Conservation (phyloP, 37 sponge, comb jelly and placozoan species). For the Mnemiopsis leidyi region DNA sequence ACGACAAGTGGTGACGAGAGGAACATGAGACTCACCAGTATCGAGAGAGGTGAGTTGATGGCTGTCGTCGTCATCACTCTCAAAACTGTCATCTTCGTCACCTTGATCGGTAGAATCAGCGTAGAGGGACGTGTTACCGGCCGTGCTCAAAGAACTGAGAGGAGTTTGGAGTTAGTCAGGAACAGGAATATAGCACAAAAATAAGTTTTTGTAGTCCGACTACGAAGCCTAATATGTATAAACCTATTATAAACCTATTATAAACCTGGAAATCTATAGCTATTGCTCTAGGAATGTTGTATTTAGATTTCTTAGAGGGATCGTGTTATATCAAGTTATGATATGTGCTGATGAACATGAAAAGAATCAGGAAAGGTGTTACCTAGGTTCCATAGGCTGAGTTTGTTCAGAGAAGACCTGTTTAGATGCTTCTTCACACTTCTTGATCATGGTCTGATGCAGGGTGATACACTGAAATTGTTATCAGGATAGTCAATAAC, state of each 20-base stretch:
- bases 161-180: too few species aligned
- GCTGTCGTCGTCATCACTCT: conserved; percentile 40
- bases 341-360: too few species aligned
- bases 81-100: conserved; percentile 59
- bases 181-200: too few species aligned
- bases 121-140: neutral
- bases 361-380: too few species aligned
- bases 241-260: too few species aligned
- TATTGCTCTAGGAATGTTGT: too few species aligned
- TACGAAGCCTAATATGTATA: too few species aligned
- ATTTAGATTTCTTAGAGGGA: too few species aligned
- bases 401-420: conserved; percentile 60
- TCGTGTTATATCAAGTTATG: too few species aligned
- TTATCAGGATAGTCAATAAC: neutral
- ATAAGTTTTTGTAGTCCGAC: too few species aligned
- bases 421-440: conserved; percentile 62
- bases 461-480: conserved; percentile 61
- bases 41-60: conserved; percentile 64
- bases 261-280: too few species aligned
- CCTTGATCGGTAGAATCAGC: neutral
- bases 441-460: conserved; percentile 56
- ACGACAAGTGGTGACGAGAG: neutral
- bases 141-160: neutral
- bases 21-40: conserved; percentile 13
- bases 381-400: conserved; percentile 64